Base-by-base conservation (phyloP, 2,888 invertebrate species). In the Eupithecia inturbata region DNA sequence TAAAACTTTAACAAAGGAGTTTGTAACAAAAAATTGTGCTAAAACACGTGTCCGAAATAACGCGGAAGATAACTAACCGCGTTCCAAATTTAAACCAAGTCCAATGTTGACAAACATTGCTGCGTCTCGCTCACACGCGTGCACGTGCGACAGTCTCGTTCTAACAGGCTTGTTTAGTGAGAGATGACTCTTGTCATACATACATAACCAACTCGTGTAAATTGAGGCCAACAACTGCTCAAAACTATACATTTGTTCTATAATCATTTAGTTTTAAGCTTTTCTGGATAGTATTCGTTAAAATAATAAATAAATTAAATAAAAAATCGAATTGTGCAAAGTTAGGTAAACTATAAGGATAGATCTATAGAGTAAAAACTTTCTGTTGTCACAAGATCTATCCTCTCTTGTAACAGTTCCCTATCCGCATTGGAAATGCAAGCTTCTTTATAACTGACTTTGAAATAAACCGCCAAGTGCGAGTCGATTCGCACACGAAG, bases 91-190 rank as follows among this genome's bases (percentile, higher is more conserved):
- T 89, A 89, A 86, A 88, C 82, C 82, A 73, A 45, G 39, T 80
- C 78, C 83, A 84, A 75, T 91, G 90, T 92, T 91, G 91, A 88
- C 90, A 91, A 92, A 92, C 89, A 91, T 80, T 87, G 70, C 71
- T 75, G 78, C 74, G 77, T 88, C 87, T 79, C 85, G 63, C 74
- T 88, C 83, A 60, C 41, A 26, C 85, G 28, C 70, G 62, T 41
- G 6, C 28, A 33, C 26, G 60, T 70, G 45, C 71, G 10, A 22
- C 72, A 74, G 68, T 85, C 85, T 82, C 82, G 73, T 69, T 86
- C 83, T 66, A 10, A 33, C 72, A 45, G 39, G 33, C 31, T 57
- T 57, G 57, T 57, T 57, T 57, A 57, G 57, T 57, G 57, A 26
- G 57, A 57, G 57, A 57, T 57, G 57, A 14, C 5, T 26, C 57